These are phyloP conservation scores for Mirza zaza DNA, from an alignment of 2,113 vertebrate species.

Conservation along the genomic window DNA sequence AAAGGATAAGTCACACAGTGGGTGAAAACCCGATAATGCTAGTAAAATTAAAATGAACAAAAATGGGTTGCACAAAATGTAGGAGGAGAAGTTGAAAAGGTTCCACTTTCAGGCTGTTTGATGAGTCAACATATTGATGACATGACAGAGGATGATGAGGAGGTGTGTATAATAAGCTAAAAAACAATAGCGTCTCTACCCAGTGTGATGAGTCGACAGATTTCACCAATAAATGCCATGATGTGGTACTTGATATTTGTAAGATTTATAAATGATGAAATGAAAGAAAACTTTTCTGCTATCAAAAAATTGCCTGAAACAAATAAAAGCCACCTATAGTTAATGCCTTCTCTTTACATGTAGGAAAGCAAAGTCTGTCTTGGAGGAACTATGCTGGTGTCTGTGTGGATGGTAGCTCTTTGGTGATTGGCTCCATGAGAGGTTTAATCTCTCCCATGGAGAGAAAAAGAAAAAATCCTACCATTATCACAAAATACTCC, in stretches of 20 bases:
- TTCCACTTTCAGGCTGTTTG: not conserved
- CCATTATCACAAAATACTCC: not conserved
- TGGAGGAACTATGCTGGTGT: not conserved
- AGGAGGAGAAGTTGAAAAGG: not conserved
- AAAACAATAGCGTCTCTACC: constrained; percentile 1
- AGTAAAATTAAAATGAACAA: not conserved
- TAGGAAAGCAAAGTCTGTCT: not conserved
- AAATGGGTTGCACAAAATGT: not conserved
- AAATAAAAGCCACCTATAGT: not conserved
- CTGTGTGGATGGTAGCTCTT: not conserved
- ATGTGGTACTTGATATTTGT: not conserved
- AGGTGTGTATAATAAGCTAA: not conserved
- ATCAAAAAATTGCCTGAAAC: not conserved
- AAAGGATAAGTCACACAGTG: not conserved
- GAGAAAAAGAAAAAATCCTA: not conserved
- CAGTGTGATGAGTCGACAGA: not conserved
- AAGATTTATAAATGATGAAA: not conserved
- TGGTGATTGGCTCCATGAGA: not conserved
- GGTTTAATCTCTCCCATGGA: not conserved
- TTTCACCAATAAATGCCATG: not conserved
- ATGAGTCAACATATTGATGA: not conserved
- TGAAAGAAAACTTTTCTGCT: not conserved
- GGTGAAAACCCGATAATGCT: not conserved
- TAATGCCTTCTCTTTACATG: not conserved
- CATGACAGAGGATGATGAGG: not conserved